A percentile compares a stretch with the other conserved stretches of the same genome.
These are phyloP conservation scores for Alethe castanea DNA, from an alignment of 2,113 vertebrate genomes.

Conservation along the genomic window DNA sequence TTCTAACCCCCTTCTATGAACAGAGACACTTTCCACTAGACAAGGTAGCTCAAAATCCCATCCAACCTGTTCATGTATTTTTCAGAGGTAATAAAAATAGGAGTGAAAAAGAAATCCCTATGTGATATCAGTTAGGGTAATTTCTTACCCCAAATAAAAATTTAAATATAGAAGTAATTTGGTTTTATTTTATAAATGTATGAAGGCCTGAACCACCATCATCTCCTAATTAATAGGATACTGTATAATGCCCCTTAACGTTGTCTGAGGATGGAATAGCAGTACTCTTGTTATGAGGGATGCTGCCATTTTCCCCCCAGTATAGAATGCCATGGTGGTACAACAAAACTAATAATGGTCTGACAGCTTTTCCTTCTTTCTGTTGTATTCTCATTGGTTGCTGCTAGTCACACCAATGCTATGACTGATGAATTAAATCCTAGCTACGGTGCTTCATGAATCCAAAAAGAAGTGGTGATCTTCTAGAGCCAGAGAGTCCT, in stretches of 20 bases:
- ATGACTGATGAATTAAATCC: not conserved
- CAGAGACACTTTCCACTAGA: not conserved
- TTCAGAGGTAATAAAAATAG: not conserved
- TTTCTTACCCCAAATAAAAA: not conserved
- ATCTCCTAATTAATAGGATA: not conserved
- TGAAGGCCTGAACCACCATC: not conserved
- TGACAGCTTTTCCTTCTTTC: not conserved
- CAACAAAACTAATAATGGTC: not conserved
- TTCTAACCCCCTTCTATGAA: not conserved
- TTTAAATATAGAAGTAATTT: not conserved
- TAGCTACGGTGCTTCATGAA: not conserved
- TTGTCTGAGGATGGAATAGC: not conserved
- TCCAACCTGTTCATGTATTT: not conserved
- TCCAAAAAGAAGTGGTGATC: not conserved
- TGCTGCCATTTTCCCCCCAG: accelerated
- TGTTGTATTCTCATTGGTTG: not conserved
- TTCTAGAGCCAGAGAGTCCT: not conserved
- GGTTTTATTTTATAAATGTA: not conserved
- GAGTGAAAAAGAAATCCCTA: not conserved
- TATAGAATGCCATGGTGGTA: not conserved
- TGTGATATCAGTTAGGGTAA: not conserved
- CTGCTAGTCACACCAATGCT: not conserved
- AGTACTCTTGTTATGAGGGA: not conserved
- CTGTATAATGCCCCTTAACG: not conserved
- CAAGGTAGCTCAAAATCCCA: not conserved